Evolutionary conservation across 2,113 vertebrate species (phyloP).

Genomic region (Ia io): DNA sequence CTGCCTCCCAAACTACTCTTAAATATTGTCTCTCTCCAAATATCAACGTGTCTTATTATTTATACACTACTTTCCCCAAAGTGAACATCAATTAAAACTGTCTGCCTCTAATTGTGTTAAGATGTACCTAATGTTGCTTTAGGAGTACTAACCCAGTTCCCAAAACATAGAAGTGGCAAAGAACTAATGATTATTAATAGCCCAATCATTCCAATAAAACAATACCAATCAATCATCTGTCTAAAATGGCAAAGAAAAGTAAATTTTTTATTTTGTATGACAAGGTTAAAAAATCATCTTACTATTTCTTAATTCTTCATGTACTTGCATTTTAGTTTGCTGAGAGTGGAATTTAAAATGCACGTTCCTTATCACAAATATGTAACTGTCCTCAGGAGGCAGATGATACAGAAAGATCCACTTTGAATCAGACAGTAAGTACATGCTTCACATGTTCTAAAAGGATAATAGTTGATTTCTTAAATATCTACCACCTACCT

Average conservation of each 20-base stretch:
- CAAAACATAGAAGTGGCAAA: constrained; percentile 44
- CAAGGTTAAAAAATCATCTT: constrained; percentile 38
- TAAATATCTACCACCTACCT: not conserved
- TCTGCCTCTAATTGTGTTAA: constrained; percentile 33
- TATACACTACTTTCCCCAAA: constrained; percentile 47
- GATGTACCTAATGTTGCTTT: constrained; percentile 19
- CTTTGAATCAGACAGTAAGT: not conserved
- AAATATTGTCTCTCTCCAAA: constrained; percentile 42
- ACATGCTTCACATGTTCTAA: not conserved
- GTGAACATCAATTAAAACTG: constrained; percentile 50
- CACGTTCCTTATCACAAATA: constrained; percentile 1
- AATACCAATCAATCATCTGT: constrained; percentile 16
- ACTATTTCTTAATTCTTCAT: constrained; percentile 4
- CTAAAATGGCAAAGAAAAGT: constrained; percentile 21
- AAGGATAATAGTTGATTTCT: constrained; percentile 15
- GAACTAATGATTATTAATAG: constrained; percentile 49
- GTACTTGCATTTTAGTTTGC: constrained; percentile 29
- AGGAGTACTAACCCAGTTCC: constrained; percentile 16
- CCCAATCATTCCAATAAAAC: constrained; percentile 18
- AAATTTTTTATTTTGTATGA: constrained; percentile 47
- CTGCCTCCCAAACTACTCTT: constrained; percentile 40
- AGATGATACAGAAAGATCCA: not conserved
- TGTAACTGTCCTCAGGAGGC: not conserved
- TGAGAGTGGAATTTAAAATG: constrained; percentile 40
- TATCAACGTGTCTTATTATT: constrained; percentile 45